phyloP scores from a whole-genome alignment of 2,888 invertebrate genomes.

The Calliphora vomitoria region DNA sequence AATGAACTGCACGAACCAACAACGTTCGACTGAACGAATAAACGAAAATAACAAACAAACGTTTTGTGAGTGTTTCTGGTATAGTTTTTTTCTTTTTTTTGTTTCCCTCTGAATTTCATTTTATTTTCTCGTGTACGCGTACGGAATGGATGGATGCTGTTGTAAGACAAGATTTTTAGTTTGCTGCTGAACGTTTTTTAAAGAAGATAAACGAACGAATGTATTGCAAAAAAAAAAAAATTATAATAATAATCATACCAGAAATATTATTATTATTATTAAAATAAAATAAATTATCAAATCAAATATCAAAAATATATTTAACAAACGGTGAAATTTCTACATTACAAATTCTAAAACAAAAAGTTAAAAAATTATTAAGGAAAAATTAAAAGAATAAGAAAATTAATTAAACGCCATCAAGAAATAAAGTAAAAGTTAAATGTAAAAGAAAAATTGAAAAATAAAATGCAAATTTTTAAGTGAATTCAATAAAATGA shows the following conservation, averaged over 20 bases:
- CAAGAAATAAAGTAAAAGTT: not conserved
- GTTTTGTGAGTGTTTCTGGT: slow-evolving; percentile 67
- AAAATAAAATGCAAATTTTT: slow-evolving; percentile 56
- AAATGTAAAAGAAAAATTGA: slow-evolving; percentile 9
- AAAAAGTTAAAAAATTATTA: too few relatives aligned
- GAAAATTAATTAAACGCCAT: not conserved
- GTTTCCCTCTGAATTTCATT: slow-evolving; percentile 60
- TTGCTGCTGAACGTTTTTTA: slow-evolving; percentile 73
- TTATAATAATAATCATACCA: not conserved
- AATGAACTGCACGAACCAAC: slow-evolving; percentile 27
- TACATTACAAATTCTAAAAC: slow-evolving; percentile 14
- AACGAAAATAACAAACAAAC: slow-evolving; percentile 64
- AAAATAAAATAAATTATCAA: slow-evolving; percentile 35
- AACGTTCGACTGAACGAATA: slow-evolving; percentile 13
- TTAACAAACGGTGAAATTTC: slow-evolving; percentile 37
- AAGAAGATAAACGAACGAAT: slow-evolving; percentile 71
- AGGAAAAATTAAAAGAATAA: not conserved
- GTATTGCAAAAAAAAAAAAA: slow-evolving; percentile 1
- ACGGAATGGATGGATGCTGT: slow-evolving; percentile 65
- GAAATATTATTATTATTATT: slow-evolving; percentile 36
- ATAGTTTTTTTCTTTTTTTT: slow-evolving; percentile 45
- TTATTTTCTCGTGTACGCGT: slow-evolving; percentile 55
- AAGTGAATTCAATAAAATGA: slow-evolving; percentile 44
- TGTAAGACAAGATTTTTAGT: slow-evolving; percentile 73
- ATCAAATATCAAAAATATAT: not conserved